Evolutionary conservation across 2,797 vertebrate species (phyloP).

Genomic region (Cirrhinus mrigala): DNA sequence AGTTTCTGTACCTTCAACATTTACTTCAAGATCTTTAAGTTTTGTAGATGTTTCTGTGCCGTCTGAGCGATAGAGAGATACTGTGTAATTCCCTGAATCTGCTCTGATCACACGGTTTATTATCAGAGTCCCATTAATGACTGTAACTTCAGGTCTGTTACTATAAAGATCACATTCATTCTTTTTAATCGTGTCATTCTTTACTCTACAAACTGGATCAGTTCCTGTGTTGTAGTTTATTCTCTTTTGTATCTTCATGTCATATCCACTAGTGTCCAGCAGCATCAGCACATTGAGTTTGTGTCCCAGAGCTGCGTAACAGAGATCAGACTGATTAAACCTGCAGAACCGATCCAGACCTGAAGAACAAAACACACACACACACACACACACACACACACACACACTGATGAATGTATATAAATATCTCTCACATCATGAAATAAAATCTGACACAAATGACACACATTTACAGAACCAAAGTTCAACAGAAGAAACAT

Average conservation of each 20-base stretch:
- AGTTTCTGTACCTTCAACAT: conserved; percentile 35
- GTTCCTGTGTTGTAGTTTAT: rapidly evolving
- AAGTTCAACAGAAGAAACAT: neutral
- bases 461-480: too few relatives aligned
- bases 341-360: neutral
- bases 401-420: neutral
- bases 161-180: neutral
- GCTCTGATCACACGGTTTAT: neutral
- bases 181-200: rapidly evolving
- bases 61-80: neutral
- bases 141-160: neutral
- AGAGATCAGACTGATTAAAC: neutral
- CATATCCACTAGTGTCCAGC: rapidly evolving
- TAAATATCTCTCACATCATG: neutral
- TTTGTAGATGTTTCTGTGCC: rapidly evolving
- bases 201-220: neutral
- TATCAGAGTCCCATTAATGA: conserved; percentile 11
- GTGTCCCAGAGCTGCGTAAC: conserved; percentile 23
- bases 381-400: conserved; percentile 1
- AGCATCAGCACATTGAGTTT: neutral
- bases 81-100: conserved; percentile 33
- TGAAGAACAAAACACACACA: conserved; percentile 3
- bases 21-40: conserved; percentile 36
- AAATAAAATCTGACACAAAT: neutral
- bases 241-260: rapidly evolving